Evolutionary conservation across 2,113 vertebrate species (phyloP).

Genomic region (Macrotus californicus): DNA sequence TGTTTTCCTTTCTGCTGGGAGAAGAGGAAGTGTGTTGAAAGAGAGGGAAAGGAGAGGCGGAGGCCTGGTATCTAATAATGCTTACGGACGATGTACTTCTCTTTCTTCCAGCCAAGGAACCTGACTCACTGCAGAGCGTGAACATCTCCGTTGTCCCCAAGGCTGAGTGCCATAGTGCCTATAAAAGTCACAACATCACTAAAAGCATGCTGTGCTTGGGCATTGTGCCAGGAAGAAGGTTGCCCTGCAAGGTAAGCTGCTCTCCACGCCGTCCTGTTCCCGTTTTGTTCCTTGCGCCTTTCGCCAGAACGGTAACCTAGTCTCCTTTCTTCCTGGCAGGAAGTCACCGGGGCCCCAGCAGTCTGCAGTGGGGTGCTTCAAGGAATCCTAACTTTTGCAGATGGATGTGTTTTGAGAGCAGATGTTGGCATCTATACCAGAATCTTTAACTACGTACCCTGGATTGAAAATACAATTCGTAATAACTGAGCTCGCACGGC

Average conservation of each 20-base stretch:
- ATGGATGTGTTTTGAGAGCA: constrained; percentile 66
- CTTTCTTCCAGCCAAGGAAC: constrained; percentile 37
- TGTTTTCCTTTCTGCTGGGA: neutral
- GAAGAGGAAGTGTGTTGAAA: neutral
- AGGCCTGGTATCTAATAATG: neutral
- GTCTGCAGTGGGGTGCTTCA: constrained; percentile 50
- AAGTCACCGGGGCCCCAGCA: constrained; percentile 48
- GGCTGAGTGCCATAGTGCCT: neutral
- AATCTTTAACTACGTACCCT: constrained; percentile 35
- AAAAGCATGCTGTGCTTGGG: constrained; percentile 54
- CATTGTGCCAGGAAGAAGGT: constrained; percentile 54
- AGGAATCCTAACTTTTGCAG: constrained; percentile 54
- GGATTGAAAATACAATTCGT: constrained; percentile 52
- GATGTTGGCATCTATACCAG: constrained; percentile 66
- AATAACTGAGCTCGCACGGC: constrained; percentile 6
- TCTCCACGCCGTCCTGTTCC: neutral
- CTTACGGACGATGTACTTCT: neutral
- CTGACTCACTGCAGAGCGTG: constrained; percentile 40
- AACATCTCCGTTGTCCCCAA: constrained; percentile 38
- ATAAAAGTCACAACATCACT: neutral
- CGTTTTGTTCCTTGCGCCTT: neutral
- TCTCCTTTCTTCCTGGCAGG: constrained; percentile 20
- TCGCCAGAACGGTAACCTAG: neutral
- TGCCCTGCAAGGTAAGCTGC: constrained; percentile 36
- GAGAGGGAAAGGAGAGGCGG: neutral